Percentiles rank a stretch among this genome's conserved stretches.
Evolutionary conservation across 35 echinoderm and acorn worm genomes (phyloP).

Genomic region (Apostichopus japonicus): DNA sequence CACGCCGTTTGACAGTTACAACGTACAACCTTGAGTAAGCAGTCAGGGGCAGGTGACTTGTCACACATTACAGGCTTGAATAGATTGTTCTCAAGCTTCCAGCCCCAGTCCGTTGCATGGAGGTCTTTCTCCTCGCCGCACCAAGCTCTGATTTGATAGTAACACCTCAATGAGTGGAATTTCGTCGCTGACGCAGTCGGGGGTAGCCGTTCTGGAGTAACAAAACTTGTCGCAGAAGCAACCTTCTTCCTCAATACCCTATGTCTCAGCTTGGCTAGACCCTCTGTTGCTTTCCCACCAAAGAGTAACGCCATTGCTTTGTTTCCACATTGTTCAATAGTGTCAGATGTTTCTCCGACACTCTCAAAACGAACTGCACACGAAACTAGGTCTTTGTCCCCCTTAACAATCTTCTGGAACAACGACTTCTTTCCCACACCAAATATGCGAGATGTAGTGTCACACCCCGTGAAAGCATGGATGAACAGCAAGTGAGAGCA

Average conservation of each 20-base stretch:
- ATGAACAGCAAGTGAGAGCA: background rate
- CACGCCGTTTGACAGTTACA: slow-evolving; percentile 61
- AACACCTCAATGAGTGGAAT: slow-evolving; percentile 54
- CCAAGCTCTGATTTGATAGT: slow-evolving; percentile 57
- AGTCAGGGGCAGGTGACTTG: slow-evolving; percentile 45
- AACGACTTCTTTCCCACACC: slow-evolving; percentile 70
- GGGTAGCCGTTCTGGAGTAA: background rate
- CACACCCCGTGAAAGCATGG: slow-evolving; percentile 75
- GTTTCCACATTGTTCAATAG: slow-evolving; percentile 40
- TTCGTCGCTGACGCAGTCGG: slow-evolving; percentile 60
- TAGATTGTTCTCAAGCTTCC: background rate
- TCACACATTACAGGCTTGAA: slow-evolving; percentile 35
- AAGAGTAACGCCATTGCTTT: slow-evolving; percentile 27
- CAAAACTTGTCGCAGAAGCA: too few relatives aligned
- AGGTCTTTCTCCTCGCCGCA: background rate
- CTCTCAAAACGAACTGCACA: slow-evolving; percentile 43
- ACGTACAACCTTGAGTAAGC: slow-evolving; percentile 29
- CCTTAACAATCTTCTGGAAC: slow-evolving; percentile 51
- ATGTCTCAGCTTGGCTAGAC: too few relatives aligned
- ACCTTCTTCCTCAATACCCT: too few relatives aligned
- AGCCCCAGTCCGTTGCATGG: slow-evolving; percentile 60
- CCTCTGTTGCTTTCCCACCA: slow-evolving; percentile 13
- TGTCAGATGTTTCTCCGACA: background rate
- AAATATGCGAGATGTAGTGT: slow-evolving; percentile 41
- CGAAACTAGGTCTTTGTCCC: background rate